phyloP scores from a whole-genome alignment of 2,113 vertebrate genomes.

The Bubo scandiacus region DNA sequence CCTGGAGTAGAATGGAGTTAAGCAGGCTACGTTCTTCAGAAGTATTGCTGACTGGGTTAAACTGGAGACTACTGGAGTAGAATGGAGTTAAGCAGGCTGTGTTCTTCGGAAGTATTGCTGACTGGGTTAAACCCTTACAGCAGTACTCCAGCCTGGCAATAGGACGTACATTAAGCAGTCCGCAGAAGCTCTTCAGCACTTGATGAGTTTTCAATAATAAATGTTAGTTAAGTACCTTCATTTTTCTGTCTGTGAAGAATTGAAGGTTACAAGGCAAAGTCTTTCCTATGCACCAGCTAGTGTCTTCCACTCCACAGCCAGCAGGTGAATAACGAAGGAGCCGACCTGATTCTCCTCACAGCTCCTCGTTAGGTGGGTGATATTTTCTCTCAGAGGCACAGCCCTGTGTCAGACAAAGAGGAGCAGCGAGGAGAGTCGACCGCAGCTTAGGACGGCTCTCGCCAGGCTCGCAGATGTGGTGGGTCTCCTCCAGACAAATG shows the following conservation, averaged over 20 bases:
- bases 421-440: not conserved
- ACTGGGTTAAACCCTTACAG: not conserved
- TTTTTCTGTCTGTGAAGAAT: not conserved
- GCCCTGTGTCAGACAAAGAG: not conserved
- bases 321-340: not conserved
- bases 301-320: not conserved
- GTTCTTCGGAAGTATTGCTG: not conserved
- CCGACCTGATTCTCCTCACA: accelerated
- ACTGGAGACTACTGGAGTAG: not conserved
- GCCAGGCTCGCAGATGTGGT: not conserved
- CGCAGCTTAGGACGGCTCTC: not conserved
- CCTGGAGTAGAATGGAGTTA: not conserved
- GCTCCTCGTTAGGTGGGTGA: not conserved
- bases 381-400: accelerated
- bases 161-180: not conserved
- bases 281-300: not conserved
- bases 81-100: not conserved
- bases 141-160: not conserved
- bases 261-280: not conserved
- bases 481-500: not conserved
- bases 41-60: not conserved
- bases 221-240: accelerated
- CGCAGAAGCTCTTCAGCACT: not conserved
- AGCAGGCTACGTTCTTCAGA: not conserved
- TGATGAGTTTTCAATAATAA: not conserved